A percentile compares a stretch with the other conserved stretches of the same genome.
phyloP scores from a whole-genome alignment of 2,888 invertebrate genomes.

The Diarsia mendica region DNA sequence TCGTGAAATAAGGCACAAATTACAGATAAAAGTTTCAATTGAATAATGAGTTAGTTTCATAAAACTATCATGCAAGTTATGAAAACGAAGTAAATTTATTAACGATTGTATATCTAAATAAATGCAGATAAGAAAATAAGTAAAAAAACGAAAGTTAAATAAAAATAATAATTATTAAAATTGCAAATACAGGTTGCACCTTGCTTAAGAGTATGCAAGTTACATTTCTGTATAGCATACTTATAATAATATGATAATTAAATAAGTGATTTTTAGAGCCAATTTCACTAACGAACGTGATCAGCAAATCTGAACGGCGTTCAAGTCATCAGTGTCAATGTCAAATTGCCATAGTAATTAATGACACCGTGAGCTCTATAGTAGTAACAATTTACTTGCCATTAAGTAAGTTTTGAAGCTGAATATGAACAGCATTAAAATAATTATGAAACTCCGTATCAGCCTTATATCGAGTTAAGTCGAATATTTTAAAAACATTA shows the following conservation, averaged over 20 bases:
- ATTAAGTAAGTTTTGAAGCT: neutral
- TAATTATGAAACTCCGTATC: constrained; percentile 29
- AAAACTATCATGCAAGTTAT: constrained; percentile 40
- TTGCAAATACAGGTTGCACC: neutral
- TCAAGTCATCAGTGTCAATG: neutral
- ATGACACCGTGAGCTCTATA: neutral
- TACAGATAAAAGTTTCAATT: constrained; percentile 15
- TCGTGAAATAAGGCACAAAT: constrained; percentile 25
- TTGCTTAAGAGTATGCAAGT: neutral
- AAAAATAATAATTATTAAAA: constrained; percentile 6
- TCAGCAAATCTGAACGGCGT: too few relatives aligned
- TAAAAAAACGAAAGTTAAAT: constrained; percentile 2
- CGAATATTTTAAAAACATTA: constrained; percentile 20
- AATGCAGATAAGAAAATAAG: constrained; percentile 35
- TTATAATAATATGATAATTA: constrained; percentile 2
- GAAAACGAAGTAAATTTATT: constrained; percentile 20
- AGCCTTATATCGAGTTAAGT: constrained; percentile 40
- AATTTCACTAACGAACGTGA: neutral
- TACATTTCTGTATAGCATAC: neutral
- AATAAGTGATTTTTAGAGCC: neutral
- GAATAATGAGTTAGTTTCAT: constrained; percentile 6
- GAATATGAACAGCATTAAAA: constrained; percentile 8
- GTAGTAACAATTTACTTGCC: neutral
- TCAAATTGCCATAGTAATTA: neutral
- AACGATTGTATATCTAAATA: constrained; percentile 24